Conservation (phyloP, 30 jellyfish, hydroid and myxozoan species). For the Sanderia malayensis region DNA sequence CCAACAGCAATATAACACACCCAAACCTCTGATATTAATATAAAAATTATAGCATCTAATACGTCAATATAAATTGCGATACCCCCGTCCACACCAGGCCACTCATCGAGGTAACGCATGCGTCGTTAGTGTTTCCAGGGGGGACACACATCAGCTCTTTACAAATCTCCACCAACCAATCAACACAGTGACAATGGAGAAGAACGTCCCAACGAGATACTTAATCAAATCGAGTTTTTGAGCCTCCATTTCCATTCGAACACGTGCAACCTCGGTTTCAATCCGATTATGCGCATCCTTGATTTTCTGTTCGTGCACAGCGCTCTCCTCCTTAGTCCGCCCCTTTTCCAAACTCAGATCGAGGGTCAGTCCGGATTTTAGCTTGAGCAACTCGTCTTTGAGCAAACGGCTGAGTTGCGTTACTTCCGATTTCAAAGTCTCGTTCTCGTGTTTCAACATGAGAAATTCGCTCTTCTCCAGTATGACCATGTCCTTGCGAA, state of each 20-base stretch:
- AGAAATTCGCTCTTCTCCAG: constrained; percentile 69
- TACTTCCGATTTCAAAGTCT: constrained; percentile 56
- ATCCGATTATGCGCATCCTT: constrained; percentile 75
- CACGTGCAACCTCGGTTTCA: constrained; percentile 74
- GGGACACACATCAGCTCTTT: constrained; percentile 9
- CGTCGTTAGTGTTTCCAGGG: too few species aligned
- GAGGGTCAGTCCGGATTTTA: constrained; percentile 48
- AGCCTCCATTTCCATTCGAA: constrained; percentile 68
- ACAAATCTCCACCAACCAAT: constrained; percentile 79
- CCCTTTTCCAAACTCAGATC: constrained; percentile 76
- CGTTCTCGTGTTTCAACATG: constrained; percentile 66
- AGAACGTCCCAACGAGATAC: constrained; percentile 64
- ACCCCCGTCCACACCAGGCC: too few species aligned
- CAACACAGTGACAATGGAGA: constrained; percentile 61
- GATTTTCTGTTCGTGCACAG: constrained; percentile 55
- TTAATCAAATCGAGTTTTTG: constrained; percentile 73
- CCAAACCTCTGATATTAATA: too few species aligned
- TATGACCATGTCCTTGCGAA: constrained; percentile 71
- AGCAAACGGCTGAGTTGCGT: constrained; percentile 33
- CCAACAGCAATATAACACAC: too few species aligned
- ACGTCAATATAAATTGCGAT: too few species aligned
- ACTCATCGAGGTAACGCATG: too few species aligned
- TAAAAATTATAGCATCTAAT: too few species aligned
- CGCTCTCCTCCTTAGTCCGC: constrained; percentile 49
- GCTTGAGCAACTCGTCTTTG: constrained; percentile 62